These are phyloP conservation scores for Mirounga angustirostris DNA, from an alignment of 2,113 vertebrate genomes.

Conservation along the genomic window DNA sequence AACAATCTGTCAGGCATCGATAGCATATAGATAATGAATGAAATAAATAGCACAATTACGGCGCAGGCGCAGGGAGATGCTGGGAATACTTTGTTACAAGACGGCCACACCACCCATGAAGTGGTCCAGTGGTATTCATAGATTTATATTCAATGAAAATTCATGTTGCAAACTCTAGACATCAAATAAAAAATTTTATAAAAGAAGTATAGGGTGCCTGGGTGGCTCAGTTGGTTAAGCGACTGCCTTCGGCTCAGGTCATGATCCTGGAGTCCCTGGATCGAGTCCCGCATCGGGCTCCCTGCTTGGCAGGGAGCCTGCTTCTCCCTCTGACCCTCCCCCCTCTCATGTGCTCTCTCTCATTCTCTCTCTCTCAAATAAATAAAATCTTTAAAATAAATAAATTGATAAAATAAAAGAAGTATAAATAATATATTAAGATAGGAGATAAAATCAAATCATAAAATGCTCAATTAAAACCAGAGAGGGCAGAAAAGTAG, in stretches of 20 bases:
- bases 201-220: neutral
- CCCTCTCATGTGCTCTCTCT: no score
- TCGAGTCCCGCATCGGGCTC: no score
- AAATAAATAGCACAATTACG: accelerated
- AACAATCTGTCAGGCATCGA: accelerated
- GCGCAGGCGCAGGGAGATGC: accelerated
- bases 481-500: neutral
- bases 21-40: accelerated
- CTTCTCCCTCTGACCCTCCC: no score
- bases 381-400: no score
- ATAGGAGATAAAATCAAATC: neutral
- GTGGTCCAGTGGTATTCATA: neutral
- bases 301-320: no score
- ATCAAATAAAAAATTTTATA: neutral
- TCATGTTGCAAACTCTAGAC: neutral
- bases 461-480: neutral
- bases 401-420: neutral
- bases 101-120: accelerated
- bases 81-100: accelerated
- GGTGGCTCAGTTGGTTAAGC: no score
- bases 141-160: neutral
- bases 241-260: no score
- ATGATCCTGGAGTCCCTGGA: no score
- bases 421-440: neutral
- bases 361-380: no score